Base-by-base conservation (phyloP, 2,113 vertebrate species). In the Lethenteron camtschaticum region DNA sequence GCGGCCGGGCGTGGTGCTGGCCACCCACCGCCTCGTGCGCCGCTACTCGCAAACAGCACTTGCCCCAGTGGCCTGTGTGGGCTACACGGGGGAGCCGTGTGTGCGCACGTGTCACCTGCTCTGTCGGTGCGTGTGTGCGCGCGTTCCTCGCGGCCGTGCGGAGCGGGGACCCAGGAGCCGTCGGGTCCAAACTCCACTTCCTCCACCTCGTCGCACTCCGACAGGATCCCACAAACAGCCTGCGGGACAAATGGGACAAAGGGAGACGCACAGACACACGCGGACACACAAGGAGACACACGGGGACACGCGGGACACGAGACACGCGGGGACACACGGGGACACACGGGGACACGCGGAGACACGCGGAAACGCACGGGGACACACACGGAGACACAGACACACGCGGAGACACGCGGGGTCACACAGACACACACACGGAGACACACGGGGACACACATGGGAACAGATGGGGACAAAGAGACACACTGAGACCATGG, bases 121-220 rank as follows among this genome's bases (percentile, higher is more conserved):
- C 24, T 41, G 24, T 41, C 24, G 24, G 24, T 41, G 24, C 24
- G 24, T 41, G 24, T 41, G 24, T 41, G 24, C 24, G 24, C 24
- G 1, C 24, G 24, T 41, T 41, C 24, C 24, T 41, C 24, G 24
- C 24, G 24, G 24, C 24, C 24, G 24, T 41, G 24, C 4, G 24
- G 24, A 10, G 20, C 60, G n/a, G 94, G 88, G 76, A 82, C 83
- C 94, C 94, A 99, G 10, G 91, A 95, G 14, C 94, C 94, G 1
- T 99, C 94, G 7, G 85, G 90, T 76, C 95, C 76, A 78, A 87
- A 99, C 73, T 99, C 90, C 0, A 99, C 95, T 77, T 99, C 94
- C 41, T 96, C 91, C 0, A 90, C 86, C 1, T 92, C 92, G 75
- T 94, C 85, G 0, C 90, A 97, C 79, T 95, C 86, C 0, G 83